phyloP scores from a whole-genome alignment of 2,797 vertebrate species.

The Coendou prehensilis region DNA sequence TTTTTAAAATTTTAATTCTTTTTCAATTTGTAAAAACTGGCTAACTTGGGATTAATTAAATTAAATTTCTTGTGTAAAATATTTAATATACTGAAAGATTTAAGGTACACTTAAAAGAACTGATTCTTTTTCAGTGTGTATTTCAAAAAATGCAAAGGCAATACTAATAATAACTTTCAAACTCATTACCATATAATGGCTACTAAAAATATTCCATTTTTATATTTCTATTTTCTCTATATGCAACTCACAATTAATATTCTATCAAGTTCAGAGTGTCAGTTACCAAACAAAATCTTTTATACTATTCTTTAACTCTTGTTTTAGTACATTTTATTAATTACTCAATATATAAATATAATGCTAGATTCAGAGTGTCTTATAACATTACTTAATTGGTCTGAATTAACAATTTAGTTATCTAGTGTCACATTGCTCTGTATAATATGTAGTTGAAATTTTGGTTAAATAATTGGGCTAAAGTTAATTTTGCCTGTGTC shows the following conservation, averaged over 20 bases:
- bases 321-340: background rate
- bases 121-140: background rate
- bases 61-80: background rate
- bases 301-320: background rate
- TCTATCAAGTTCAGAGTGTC: background rate
- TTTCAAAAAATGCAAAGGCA: background rate
- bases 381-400: background rate
- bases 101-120: background rate
- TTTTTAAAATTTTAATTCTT: background rate
- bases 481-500: background rate
- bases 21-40: background rate
- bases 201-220: background rate
- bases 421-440: background rate
- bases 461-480: slow-evolving; percentile 18
- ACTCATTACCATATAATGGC: background rate
- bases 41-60: background rate
- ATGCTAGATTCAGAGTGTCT: background rate
- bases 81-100: background rate
- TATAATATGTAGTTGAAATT: background rate
- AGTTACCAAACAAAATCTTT: background rate
- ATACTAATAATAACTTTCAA: background rate
- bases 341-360: background rate
- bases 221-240: background rate
- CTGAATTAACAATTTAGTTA: slow-evolving; percentile 11
- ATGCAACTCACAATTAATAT: background rate